Conservation (phyloP, 2,113 vertebrate genomes). For the Epinephelus cyanopodus region DNA sequence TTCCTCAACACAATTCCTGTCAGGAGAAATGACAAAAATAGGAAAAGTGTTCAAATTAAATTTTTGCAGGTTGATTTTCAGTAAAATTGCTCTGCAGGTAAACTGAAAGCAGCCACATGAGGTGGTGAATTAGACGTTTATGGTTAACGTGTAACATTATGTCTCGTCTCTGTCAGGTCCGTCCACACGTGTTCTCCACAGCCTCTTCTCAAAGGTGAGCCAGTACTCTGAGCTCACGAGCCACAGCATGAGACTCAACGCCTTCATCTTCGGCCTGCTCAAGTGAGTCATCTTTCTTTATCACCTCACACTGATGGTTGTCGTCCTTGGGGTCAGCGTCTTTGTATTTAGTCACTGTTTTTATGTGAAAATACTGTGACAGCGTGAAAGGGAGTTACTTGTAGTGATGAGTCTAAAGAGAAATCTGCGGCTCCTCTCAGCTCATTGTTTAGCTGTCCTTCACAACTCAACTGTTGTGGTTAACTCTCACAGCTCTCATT, state of each 20-base stretch:
- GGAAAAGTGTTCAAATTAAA: not conserved
- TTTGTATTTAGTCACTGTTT: too few species aligned
- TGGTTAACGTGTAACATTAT: not conserved
- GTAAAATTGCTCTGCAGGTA: not conserved
- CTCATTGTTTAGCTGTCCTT: too few species aligned
- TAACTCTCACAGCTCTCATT: too few species aligned
- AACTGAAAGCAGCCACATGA: not conserved
- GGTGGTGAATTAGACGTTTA: not conserved
- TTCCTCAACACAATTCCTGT: not conserved
- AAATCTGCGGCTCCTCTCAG: too few species aligned
- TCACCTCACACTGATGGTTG: not conserved
- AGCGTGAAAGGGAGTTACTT: too few species aligned
- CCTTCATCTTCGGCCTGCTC: conserved; percentile 97
- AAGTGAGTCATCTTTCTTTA: conserved; percentile 87
- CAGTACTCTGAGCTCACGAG: conserved; percentile 93
- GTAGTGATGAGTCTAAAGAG: too few species aligned
- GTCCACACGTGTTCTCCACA: conserved; percentile 93
- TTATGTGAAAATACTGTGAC: too few species aligned
- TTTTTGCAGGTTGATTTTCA: not conserved
- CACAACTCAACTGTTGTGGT: too few species aligned
- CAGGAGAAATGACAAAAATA: not conserved
- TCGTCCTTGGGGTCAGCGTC: not conserved
- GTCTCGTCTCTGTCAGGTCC: conserved; percentile 84
- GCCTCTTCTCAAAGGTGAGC: conserved; percentile 92
- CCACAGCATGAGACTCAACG: conserved; percentile 94